Base-by-base conservation (phyloP, 64 coral and sea anemone species). In the Exaiptasia diaphana region DNA sequence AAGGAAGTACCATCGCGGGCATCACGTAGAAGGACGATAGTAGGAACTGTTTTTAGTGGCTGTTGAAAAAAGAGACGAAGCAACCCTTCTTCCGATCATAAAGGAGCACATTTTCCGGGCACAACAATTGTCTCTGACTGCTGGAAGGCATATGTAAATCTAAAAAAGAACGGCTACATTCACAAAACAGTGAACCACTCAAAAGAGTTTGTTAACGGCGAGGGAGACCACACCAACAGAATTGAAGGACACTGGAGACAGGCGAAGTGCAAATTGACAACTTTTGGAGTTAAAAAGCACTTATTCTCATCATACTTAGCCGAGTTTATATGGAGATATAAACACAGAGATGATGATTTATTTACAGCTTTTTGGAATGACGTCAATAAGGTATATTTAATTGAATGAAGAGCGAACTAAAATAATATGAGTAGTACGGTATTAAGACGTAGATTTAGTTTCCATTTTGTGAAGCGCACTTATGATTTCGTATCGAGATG, bases 1-100 rank as follows among this genome's bases (percentile, higher is more conserved):
- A 32, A 39, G 78, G 38, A 81, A 81, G 29, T 44, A 81, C 61
- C 78, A 81, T 58, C 14, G 61, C n/a, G 78, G 78, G 9, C 78
- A 81, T 42, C n/a, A 38, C 2, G 57, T 81, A 28, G 38, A 65
- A n/a, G 78, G 78, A 65, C 17, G 78, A 64, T 46, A 54, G 42
- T 0, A 41, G 78, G 8, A 81, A 81, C 64, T 65, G 53, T 65
- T 81, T 81, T 26, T 81, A 15, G 43, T 46, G 43, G 43, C 61
- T 4, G 57, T 46, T 20, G 78, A 81, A 28, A 15, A 81, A 12
- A 43, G 58, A 42, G 37, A 18, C 4, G 78, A 81, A 34, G 61
- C 25, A 67, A 67, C 61, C 17, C 49, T 81, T 32, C 45, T 81
- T 18, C 27, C 58, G 22, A 14, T 81, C 17, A 65, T 81, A 10